Percentiles rank a stretch among this genome's conserved stretches.
phyloP scores from a whole-genome alignment of 2,113 vertebrate genomes.

The Halichoeres trimaculatus region DNA sequence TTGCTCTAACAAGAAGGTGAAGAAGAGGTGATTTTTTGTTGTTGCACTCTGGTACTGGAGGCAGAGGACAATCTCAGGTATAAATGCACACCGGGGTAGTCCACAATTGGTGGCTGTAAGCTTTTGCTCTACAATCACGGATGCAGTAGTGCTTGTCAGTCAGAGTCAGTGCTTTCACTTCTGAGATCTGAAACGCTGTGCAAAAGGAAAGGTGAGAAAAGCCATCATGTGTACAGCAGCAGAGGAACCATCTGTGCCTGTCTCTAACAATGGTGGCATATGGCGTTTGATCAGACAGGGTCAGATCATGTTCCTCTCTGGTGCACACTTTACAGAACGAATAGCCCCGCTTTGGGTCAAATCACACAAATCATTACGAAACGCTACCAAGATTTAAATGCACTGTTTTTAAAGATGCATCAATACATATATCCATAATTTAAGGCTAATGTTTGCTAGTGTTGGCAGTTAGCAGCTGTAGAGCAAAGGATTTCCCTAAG shows the following conservation, averaged over 20 bases:
- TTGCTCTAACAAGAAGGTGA: not conserved
- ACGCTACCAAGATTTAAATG: no score
- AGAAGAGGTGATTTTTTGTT: not conserved
- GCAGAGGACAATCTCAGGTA: not conserved
- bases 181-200: conserved; percentile 5
- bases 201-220: conserved; percentile 40
- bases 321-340: not conserved
- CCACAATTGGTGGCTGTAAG: not conserved
- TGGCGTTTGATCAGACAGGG: not conserved
- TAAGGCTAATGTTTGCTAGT: not conserved
- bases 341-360: not conserved
- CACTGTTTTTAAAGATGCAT: no score
- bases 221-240: conserved; percentile 6
- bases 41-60: not conserved
- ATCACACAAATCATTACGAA: not conserved
- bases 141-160: not conserved
- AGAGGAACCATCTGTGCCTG: not conserved
- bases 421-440: no score
- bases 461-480: not conserved
- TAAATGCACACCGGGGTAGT: conserved; percentile 5
- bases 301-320: not conserved
- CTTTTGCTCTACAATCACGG: not conserved
- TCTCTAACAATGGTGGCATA: conserved; percentile 2
- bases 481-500: no score
- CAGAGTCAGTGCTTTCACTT: conserved; percentile 5